Percentiles rank a stretch among this genome's conserved stretches.
phyloP scores from a whole-genome alignment of 2,113 vertebrate species.

The Tupaia tana region DNA sequence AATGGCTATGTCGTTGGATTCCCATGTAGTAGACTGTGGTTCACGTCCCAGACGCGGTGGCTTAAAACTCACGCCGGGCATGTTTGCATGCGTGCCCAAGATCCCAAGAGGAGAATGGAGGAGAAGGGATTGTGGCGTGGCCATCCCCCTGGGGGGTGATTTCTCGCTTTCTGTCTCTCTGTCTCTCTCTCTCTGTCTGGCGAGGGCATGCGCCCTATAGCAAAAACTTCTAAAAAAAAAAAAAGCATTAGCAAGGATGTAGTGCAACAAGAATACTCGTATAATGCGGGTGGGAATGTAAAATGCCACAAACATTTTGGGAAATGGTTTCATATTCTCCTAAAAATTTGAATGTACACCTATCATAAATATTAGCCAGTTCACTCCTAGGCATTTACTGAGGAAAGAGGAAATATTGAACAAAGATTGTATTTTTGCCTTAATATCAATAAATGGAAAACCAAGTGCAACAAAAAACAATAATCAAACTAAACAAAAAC shows the following conservation, averaged over 20 bases:
- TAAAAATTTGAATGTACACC: not conserved
- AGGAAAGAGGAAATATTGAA: not conserved
- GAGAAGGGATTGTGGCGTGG: too few relatives aligned
- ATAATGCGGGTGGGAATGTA: not conserved
- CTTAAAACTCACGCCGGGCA: too few relatives aligned
- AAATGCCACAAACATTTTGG: not conserved
- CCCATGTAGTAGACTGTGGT: too few relatives aligned
- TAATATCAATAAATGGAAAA: not conserved
- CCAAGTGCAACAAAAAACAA: not conserved
- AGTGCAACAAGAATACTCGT: not conserved
- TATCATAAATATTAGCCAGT: not conserved
- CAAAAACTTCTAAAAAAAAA: too few relatives aligned
- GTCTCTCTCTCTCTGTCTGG: too few relatives aligned
- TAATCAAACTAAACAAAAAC: not conserved
- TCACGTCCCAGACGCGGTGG: too few relatives aligned
- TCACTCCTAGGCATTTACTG: not conserved
- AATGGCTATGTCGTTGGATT: too few relatives aligned
- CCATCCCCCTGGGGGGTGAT: too few relatives aligned
- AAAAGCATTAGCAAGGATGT: not conserved
- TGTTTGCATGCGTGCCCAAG: too few relatives aligned
- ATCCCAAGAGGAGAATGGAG: too few relatives aligned
- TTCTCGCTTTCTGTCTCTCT: too few relatives aligned
- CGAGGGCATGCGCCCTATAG: too few relatives aligned
- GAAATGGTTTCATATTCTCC: not conserved
- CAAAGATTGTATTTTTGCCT: not conserved